phyloP scores from a whole-genome alignment of 2,113 vertebrate genomes.

The Phrynocephalus versicolor region DNA sequence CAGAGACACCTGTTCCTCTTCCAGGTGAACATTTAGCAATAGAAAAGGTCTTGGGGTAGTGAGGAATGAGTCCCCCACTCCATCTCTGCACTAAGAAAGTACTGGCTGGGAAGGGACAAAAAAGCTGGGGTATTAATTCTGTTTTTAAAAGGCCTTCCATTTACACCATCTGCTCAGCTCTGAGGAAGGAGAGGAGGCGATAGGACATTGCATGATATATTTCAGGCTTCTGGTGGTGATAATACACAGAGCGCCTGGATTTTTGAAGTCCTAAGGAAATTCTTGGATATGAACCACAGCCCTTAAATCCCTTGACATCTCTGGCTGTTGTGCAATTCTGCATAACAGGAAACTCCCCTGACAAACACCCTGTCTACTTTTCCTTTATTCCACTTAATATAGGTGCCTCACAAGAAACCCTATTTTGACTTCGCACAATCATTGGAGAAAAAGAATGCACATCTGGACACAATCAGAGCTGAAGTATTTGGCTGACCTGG shows the following conservation, averaged over 20 bases:
- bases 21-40: not conserved
- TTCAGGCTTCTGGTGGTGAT: not conserved
- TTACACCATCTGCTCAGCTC: not conserved
- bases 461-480: constrained; percentile 60
- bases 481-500: constrained; percentile 55
- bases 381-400: constrained; percentile 61
- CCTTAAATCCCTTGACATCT: constrained; percentile 42
- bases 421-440: constrained; percentile 49
- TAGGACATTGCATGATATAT: not conserved
- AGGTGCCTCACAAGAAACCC: constrained; percentile 60
- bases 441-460: constrained; percentile 57
- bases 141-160: not conserved
- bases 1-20: not conserved
- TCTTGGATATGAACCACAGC: not conserved
- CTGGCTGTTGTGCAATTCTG: constrained; percentile 37
- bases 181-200: not conserved
- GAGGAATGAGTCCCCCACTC: not conserved
- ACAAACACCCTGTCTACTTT: constrained; percentile 60
- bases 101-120: not conserved
- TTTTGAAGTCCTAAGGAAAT: not conserved
- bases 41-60: not conserved
- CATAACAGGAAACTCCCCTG: constrained; percentile 61
- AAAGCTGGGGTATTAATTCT: not conserved
- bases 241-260: not conserved
- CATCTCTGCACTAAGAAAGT: not conserved